phyloP scores from a whole-genome alignment of 2,113 vertebrate genomes.

The Pogonocichla stellata region DNA sequence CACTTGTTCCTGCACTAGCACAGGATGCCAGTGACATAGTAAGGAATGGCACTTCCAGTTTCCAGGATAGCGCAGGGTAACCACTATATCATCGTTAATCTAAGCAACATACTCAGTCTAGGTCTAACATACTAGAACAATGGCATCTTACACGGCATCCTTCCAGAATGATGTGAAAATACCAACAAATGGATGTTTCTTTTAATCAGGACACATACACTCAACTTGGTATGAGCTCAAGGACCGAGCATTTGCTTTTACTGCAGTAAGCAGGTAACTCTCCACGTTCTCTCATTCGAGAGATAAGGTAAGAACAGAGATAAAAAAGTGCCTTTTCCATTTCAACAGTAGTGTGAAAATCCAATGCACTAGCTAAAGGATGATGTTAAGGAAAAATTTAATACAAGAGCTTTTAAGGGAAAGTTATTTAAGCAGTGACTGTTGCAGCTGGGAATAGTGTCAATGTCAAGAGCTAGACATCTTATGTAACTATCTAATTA shows the following conservation, averaged over 20 bases:
- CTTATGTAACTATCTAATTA: neutral
- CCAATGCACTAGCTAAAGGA: neutral
- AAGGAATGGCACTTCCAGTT: neutral
- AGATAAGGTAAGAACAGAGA: neutral
- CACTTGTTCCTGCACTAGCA: neutral
- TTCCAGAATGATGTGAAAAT: neutral
- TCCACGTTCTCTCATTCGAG: neutral
- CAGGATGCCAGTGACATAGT: neutral
- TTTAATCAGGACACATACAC: neutral
- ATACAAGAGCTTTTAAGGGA: neutral
- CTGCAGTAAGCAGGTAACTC: neutral
- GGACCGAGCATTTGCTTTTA: neutral
- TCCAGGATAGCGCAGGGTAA: neutral
- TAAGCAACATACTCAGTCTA: neutral
- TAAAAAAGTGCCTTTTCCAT: neutral
- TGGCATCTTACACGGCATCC: neutral
- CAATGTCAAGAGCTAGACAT: constrained; percentile 1
- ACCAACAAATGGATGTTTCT: neutral
- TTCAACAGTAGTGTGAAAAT: neutral
- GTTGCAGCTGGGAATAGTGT: neutral
- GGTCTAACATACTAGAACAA: neutral
- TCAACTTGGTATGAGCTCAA: neutral
- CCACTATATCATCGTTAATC: neutral
- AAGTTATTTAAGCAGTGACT: neutral
- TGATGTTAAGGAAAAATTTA: neutral